Percentiles rank a stretch among this genome's conserved stretches.
Evolutionary conservation across 2,888 invertebrate species (phyloP).

Genomic region (Luperina testacea): DNA sequence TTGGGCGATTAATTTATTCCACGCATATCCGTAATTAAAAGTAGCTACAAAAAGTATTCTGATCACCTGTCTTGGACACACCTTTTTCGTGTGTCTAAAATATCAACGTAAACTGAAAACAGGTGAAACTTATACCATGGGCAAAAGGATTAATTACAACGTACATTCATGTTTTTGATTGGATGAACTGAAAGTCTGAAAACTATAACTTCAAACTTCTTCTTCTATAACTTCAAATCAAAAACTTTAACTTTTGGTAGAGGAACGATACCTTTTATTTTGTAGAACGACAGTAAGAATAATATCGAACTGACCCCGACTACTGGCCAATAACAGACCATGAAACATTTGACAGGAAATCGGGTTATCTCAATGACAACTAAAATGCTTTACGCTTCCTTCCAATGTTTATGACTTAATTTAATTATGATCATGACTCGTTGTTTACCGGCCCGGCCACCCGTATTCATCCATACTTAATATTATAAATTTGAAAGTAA

Average conservation of each 20-base stretch:
- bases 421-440: slow-evolving; percentile 63
- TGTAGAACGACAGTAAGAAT: slow-evolving; percentile 9
- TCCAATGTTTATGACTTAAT: slow-evolving; percentile 71
- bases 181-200: not conserved
- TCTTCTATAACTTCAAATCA: too few relatives aligned
- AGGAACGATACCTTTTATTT: slow-evolving; percentile 7
- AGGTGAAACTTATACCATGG: not conserved
- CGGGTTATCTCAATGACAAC: slow-evolving; percentile 83
- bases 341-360: slow-evolving; percentile 81
- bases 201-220: too few relatives aligned
- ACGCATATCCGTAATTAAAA: slow-evolving; percentile 6
- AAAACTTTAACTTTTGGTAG: not conserved
- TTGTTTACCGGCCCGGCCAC: slow-evolving; percentile 52
- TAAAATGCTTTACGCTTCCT: slow-evolving; percentile 77
- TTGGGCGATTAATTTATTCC: slow-evolving; percentile 9
- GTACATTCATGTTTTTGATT: not conserved
- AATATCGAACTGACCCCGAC: slow-evolving; percentile 20
- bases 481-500: too few relatives aligned
- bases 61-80: slow-evolving; percentile 18
- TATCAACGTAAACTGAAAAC: not conserved
- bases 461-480: slow-evolving; percentile 45
- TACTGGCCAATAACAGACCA: slow-evolving; percentile 55
- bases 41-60: not conserved
- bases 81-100: not conserved
- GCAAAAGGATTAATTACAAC: not conserved